Evolutionary conservation across 2,113 vertebrate genomes (phyloP).

Genomic region (Tamias sibiricus): DNA sequence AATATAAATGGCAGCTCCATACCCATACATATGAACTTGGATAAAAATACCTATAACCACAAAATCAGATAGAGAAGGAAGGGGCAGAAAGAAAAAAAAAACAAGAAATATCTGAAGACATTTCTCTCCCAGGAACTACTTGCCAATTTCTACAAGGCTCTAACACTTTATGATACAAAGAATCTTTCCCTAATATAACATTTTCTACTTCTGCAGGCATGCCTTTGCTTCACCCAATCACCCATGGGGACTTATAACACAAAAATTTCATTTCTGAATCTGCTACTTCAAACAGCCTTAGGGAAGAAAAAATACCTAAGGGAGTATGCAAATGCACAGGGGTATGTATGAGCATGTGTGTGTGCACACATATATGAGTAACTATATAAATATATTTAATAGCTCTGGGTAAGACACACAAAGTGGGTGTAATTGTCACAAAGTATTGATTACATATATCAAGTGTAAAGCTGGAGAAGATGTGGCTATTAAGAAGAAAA

Average conservation of each 20-base stretch:
- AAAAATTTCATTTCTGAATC: background rate
- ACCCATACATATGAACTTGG: background rate
- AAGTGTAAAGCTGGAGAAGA: slow-evolving; percentile 41
- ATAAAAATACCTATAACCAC: background rate
- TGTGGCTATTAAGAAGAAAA: background rate
- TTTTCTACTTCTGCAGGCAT: background rate
- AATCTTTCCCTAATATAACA: background rate
- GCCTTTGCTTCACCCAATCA: background rate
- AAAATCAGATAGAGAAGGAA: background rate
- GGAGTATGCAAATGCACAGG: fast-evolving
- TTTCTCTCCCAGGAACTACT: background rate
- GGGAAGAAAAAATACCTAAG: background rate
- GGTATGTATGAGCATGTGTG: background rate
- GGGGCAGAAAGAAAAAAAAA: background rate
- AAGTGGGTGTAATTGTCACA: background rate
- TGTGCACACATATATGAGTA: no score
- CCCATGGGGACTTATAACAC: background rate
- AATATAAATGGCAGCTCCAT: background rate
- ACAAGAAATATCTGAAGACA: background rate
- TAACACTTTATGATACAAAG: background rate
- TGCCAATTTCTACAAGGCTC: background rate
- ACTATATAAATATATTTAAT: background rate
- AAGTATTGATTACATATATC: background rate
- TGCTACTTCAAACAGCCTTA: background rate
- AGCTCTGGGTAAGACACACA: slow-evolving; percentile 14